These are phyloP conservation scores for Halichondria panicea DNA, from an alignment of 37 sponge, comb jelly and placozoan genomes.

Conservation along the genomic window DNA sequence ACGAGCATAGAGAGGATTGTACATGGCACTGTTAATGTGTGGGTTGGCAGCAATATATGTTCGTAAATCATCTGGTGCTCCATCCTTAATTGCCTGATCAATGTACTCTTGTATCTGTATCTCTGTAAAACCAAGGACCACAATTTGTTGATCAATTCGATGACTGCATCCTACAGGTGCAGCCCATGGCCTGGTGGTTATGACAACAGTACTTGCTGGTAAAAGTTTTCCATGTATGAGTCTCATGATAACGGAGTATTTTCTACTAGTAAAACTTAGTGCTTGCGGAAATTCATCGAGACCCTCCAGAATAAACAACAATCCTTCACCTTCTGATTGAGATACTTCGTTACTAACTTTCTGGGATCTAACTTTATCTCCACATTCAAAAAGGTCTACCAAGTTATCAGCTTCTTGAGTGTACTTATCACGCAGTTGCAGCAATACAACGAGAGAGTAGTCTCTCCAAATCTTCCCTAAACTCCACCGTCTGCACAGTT, in stretches of 20 bases:
- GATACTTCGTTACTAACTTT: neutral
- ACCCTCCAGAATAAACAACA: conserved; percentile 33
- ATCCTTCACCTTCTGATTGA: neutral
- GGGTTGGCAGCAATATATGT: too few relatives aligned
- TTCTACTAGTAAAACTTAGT: neutral
- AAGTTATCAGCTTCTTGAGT: conserved; percentile 1
- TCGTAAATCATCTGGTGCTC: too few relatives aligned
- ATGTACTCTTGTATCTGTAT: conserved; percentile 1
- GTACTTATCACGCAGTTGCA: conserved; percentile 6
- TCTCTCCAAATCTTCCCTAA: neutral
- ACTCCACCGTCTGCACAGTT: conserved; percentile 14
- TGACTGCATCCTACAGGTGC: neutral
- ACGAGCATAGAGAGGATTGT: too few relatives aligned
- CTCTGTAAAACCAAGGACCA: conserved; percentile 26
- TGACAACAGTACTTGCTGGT: conserved; percentile 5
- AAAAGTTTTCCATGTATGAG: conserved; percentile 8
- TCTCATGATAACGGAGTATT: neutral
- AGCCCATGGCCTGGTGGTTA: conserved; percentile 42
- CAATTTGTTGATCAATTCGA: conserved; percentile 13
- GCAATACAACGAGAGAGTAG: conserved; percentile 4
- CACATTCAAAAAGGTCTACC: conserved; percentile 5
- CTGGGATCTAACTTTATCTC: neutral
- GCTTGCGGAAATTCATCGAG: conserved; percentile 49
- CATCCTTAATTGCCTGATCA: too few relatives aligned
- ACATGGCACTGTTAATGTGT: too few relatives aligned